Evolutionary conservation across 2,888 invertebrate genomes (phyloP).

Genomic region (Strigamia maritima): DNA sequence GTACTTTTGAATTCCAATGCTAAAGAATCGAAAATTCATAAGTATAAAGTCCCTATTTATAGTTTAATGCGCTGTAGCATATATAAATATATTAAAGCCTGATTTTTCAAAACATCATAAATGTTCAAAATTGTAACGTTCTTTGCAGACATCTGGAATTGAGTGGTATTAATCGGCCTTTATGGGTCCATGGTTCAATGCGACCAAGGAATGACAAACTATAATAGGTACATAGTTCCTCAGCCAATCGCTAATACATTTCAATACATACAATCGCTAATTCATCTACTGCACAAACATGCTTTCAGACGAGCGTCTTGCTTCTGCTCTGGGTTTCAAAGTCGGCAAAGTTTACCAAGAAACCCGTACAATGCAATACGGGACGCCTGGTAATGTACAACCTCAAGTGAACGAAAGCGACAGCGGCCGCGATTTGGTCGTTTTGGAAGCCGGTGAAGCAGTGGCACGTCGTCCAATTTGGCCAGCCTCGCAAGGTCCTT

Average conservation of each 20-base stretch:
- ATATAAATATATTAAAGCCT: too few relatives aligned
- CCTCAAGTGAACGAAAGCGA: neutral
- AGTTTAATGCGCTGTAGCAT: too few relatives aligned
- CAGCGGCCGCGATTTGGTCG: neutral
- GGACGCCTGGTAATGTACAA: neutral
- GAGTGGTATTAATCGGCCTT: neutral
- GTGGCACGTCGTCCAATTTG: neutral
- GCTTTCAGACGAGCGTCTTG: conserved; percentile 5
- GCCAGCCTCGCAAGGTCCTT: neutral
- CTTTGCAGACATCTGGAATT: neutral
- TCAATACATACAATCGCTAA: neutral
- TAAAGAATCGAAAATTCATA: too few relatives aligned
- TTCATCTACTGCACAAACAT: neutral
- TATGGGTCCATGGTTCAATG: neutral
- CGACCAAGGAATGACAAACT: neutral
- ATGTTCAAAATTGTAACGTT: too few relatives aligned
- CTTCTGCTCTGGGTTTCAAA: conserved; percentile 20
- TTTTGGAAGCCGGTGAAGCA: neutral
- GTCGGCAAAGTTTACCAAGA: neutral
- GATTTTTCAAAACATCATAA: too few relatives aligned
- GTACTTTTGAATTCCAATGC: too few relatives aligned
- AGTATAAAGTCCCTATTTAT: too few relatives aligned
- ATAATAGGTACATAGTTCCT: neutral
- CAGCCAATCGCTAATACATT: neutral
- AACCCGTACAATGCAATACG: neutral